Conservation (phyloP, 2,113 vertebrate genomes). For the Limnothrissa miodon region DNA sequence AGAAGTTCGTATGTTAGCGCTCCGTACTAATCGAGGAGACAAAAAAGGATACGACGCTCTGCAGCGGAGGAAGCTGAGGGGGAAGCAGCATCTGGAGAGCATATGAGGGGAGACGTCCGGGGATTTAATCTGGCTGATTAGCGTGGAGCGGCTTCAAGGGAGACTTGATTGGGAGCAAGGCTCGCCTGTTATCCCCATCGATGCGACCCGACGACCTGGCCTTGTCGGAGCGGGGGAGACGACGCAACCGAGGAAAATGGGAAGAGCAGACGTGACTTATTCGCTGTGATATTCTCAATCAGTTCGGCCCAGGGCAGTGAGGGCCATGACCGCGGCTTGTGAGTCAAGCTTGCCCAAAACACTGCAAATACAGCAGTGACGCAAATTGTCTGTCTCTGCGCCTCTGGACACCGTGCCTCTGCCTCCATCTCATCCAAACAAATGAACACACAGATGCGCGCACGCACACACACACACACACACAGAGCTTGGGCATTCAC, state of each 20-base stretch:
- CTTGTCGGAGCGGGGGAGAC: neutral
- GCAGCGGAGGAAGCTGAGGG: neutral
- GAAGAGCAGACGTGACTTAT: neutral
- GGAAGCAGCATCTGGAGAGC: neutral
- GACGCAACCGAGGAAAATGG: neutral
- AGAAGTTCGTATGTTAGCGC: neutral
- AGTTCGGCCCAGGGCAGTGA: neutral
- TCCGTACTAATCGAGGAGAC: neutral
- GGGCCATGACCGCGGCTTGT: neutral
- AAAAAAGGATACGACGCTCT: neutral
- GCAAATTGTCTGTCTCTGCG: neutral
- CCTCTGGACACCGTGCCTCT: neutral
- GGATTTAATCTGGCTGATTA: neutral
- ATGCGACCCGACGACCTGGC: neutral
- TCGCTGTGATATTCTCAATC: neutral
- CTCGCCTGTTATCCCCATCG: neutral
- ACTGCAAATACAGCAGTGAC: constrained; percentile 9
- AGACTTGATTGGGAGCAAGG: constrained; percentile 1
- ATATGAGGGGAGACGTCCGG: neutral
- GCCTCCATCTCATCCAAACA: neutral
- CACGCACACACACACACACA: constrained; percentile 19
- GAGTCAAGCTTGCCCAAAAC: neutral
- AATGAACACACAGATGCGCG: neutral
- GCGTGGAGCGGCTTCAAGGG: neutral
- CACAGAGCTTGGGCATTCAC: neutral